Conservation (phyloP, 2,797 vertebrate species). For the Synaphobranchus kaupii region DNA sequence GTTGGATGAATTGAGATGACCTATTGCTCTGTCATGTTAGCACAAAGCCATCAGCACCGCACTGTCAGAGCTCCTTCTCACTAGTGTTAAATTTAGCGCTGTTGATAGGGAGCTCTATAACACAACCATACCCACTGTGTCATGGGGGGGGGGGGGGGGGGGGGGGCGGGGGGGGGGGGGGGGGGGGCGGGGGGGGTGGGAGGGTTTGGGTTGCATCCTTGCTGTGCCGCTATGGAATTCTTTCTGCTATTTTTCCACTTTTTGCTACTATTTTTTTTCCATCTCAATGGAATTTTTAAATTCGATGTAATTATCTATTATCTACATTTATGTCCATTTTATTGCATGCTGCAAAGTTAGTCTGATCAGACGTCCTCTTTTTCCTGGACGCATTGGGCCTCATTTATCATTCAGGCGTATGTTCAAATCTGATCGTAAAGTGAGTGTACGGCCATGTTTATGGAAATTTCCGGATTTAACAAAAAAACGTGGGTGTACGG, state of each 20-base stretch:
- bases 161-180: too few relatives aligned
- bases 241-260: too few relatives aligned
- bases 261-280: too few relatives aligned
- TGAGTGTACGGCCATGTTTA: too few relatives aligned
- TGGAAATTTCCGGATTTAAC: too few relatives aligned
- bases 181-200: too few relatives aligned
- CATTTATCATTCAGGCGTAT: too few relatives aligned
- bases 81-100: background rate
- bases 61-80: background rate
- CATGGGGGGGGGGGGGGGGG: background rate
- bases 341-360: background rate
- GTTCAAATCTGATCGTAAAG: too few relatives aligned
- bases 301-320: background rate
- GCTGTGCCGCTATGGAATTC: background rate
- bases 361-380: background rate
- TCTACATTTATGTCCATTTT: background rate
- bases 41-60: background rate
- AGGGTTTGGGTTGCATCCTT: background rate
- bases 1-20: background rate
- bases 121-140: background rate
- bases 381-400: background rate
- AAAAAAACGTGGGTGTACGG: too few relatives aligned
- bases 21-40: background rate
- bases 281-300: background rate
- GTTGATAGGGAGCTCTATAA: background rate